Percentiles rank a stretch among this genome's conserved stretches.
Evolutionary conservation across 2,888 invertebrate species (phyloP).

Genomic region (Sesia apiformis): DNA sequence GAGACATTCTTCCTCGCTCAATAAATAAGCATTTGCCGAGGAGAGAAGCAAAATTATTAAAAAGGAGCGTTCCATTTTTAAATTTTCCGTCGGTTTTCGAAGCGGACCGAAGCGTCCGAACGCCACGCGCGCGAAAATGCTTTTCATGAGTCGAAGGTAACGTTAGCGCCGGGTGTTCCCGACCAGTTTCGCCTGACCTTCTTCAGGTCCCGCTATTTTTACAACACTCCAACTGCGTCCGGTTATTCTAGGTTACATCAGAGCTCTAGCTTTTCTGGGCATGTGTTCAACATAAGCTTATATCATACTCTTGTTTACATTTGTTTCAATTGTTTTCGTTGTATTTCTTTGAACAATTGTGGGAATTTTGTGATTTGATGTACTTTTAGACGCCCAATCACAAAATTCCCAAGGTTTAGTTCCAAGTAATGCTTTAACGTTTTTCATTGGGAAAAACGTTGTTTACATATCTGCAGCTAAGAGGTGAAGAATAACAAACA

Average conservation of each 20-base stretch:
- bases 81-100: slow-evolving; percentile 6
- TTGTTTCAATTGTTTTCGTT: no score
- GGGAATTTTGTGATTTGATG: no score
- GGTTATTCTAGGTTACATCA: not conserved
- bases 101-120: slow-evolving; percentile 32
- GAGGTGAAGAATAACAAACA: no score
- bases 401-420: no score
- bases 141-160: slow-evolving; percentile 30
- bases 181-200: slow-evolving; percentile 24
- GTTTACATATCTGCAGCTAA: no score
- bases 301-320: no score
- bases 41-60: slow-evolving; percentile 21
- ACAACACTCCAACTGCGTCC: not conserved
- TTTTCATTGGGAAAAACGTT: no score
- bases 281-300: no score
- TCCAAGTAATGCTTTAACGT: no score
- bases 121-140: slow-evolving; percentile 32
- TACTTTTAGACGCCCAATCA: no score
- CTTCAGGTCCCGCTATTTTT: slow-evolving; percentile 13
- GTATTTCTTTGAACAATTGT: no score
- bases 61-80: slow-evolving; percentile 23
- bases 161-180: slow-evolving; percentile 27
- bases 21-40: slow-evolving; percentile 29
- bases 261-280: not conserved
- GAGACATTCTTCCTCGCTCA: slow-evolving; percentile 53